Base-by-base conservation (phyloP, 2,888 invertebrate species). In the Synanthedon myopaeformis region DNA sequence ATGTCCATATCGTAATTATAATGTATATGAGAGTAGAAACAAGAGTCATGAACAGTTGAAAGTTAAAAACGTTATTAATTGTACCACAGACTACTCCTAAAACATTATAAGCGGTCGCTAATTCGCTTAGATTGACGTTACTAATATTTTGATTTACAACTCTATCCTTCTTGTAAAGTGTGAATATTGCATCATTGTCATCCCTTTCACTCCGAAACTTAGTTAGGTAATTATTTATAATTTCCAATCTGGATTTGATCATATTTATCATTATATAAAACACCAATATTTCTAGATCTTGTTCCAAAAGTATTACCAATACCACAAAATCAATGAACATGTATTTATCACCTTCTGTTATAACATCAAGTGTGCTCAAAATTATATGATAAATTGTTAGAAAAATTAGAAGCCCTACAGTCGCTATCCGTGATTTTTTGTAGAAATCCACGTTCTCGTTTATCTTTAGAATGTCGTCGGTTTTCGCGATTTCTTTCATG, bases 21-120 rank as follows among this genome's bases (percentile, higher is more conserved):
- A 60, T 51, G 52, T 56, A 58, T 8, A 53, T 19, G 17, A 57
- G 57, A 11, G 54, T 53, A 10, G 54, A 45, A 11, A 56, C 48
- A 28, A 58, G 42, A 42, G 51, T 55, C 50, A 58, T 55, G 14
- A 57, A 54, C n/a, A 57, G 54, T 45, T 57, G 57, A 12, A 57
- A 58, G 51, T 55, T 56, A 12, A 53, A 58, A 11, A 55, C 53
- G 10, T 56, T 41, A 19, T 60, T 60, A 12, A 60, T 54, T 12
- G 52, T 54, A 19, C 35, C 41, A 41, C 56, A 57, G 3, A 54
- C 53, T 5, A 57, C 54, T 10, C 58, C 58, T 8, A 60, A 53
- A 1, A 17, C 35, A n/a, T 57, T 51, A 51, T 58, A 60, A 4
- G 49, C 51, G 41, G 42, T 42, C 28, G 57, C 54, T 13, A 60